These are phyloP conservation scores for Cossypha heuglini DNA, from an alignment of 2,797 vertebrate species.

Conservation along the genomic window DNA sequence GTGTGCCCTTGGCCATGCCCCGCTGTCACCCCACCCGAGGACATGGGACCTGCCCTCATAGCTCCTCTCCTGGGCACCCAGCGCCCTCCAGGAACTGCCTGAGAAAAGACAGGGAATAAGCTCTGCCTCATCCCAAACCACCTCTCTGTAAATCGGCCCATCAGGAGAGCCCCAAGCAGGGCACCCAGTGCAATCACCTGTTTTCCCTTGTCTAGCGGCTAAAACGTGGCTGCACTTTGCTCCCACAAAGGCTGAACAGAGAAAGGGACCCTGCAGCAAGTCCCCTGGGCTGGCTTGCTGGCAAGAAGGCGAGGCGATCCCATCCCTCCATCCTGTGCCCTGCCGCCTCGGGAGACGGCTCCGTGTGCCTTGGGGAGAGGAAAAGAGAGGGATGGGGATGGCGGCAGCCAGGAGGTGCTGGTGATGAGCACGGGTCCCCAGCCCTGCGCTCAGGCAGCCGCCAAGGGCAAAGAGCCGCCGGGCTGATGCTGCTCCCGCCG, in stretches of 20 bases:
- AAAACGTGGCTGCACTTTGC: not conserved
- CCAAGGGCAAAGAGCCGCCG: fast-evolving
- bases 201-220: fast-evolving
- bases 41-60: not conserved
- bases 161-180: not conserved
- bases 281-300: no score
- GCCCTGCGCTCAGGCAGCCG: not conserved
- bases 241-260: not conserved
- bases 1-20: not conserved
- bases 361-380: not conserved
- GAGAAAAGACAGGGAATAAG: not conserved
- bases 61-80: not conserved
- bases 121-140: not conserved
- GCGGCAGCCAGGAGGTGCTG: not conserved
- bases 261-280: not conserved
- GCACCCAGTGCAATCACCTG: fast-evolving
- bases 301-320: not conserved
- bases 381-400: not conserved
- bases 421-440: not conserved
- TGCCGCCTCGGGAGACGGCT: not conserved
- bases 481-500: not conserved
- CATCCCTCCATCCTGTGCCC: not conserved
- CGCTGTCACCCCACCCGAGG: not conserved
- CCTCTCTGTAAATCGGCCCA: not conserved
- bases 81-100: not conserved